Percentiles rank a stretch among this genome's conserved stretches.
Conservation (phyloP, 2,113 vertebrate genomes). For the Serinus canaria region DNA sequence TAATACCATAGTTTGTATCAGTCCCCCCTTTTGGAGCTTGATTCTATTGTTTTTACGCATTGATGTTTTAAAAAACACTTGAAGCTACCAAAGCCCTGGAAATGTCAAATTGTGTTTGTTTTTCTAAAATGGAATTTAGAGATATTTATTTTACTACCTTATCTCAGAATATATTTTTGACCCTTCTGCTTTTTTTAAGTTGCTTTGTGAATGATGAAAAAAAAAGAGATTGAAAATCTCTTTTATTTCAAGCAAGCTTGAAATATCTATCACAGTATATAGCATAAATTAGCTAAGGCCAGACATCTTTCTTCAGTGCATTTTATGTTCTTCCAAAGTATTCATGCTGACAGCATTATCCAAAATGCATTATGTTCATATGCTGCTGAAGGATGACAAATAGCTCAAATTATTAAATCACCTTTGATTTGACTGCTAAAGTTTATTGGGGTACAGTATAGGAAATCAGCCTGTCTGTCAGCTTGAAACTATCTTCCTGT, state of each 20-base stretch:
- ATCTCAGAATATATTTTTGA: background rate
- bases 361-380: background rate
- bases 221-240: background rate
- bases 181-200: background rate
- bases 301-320: background rate
- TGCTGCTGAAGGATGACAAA: background rate
- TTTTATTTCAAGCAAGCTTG: background rate
- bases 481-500: background rate
- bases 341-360: background rate
- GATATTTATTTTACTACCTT: background rate
- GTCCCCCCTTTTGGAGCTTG: background rate
- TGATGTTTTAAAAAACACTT: background rate
- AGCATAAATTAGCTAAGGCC: background rate
- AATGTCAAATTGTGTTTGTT: background rate
- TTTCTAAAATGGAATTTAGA: background rate
- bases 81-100: background rate
- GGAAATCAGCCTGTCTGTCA: background rate
- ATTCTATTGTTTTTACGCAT: background rate
- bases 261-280: background rate
- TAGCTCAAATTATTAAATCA: background rate
- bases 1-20: background rate
- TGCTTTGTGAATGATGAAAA: background rate
- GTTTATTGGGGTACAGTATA: background rate
- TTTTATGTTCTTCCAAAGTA: background rate
- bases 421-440: background rate